A percentile compares a stretch with the other conserved stretches of the same genome.
Conservation (phyloP, 2,797 vertebrate species). For the Sebastes hopkinsi region DNA sequence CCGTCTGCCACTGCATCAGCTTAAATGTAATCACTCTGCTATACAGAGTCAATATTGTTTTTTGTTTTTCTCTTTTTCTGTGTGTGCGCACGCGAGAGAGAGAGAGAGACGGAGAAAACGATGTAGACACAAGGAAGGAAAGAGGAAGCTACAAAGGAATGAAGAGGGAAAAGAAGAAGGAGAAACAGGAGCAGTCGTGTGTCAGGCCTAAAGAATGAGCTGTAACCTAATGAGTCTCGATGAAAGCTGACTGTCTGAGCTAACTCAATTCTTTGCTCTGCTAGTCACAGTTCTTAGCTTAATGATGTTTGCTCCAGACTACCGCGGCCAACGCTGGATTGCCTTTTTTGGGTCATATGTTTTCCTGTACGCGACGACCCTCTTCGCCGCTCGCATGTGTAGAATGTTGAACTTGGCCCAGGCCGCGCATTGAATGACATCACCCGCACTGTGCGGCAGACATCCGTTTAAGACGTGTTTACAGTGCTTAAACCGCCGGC, state of each 20-base stretch:
- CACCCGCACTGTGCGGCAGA: constrained; percentile 61
- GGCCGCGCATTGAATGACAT: constrained; percentile 58
- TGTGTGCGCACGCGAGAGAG: not conserved
- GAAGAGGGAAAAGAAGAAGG: not conserved
- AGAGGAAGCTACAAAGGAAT: constrained; percentile 9
- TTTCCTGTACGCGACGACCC: constrained; percentile 32
- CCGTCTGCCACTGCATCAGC: constrained; percentile 41
- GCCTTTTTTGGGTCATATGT: constrained; percentile 69
- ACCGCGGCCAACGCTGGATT: constrained; percentile 44
- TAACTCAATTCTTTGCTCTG: constrained; percentile 78
- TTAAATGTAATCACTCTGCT: constrained; percentile 56
- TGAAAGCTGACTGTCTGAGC: constrained; percentile 72
- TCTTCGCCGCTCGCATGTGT: constrained; percentile 29
- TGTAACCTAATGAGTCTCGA: constrained; percentile 70
- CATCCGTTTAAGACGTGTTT: constrained; percentile 73
- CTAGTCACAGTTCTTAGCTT: constrained; percentile 67
- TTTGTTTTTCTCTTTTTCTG: not conserved
- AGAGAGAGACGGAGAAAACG: not conserved
- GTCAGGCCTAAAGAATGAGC: constrained; percentile 63
- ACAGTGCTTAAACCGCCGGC: constrained; percentile 59
- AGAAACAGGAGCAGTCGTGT: constrained; percentile 21
- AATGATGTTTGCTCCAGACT: constrained; percentile 72
- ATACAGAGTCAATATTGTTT: constrained; percentile 52
- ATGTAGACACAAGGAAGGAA: constrained; percentile 8
- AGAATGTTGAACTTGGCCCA: constrained; percentile 61